A percentile compares a stretch with the other conserved stretches of the same genome.
phyloP scores from a whole-genome alignment of 1,140 invertebrate species.

The Solenopsis fugax region DNA sequence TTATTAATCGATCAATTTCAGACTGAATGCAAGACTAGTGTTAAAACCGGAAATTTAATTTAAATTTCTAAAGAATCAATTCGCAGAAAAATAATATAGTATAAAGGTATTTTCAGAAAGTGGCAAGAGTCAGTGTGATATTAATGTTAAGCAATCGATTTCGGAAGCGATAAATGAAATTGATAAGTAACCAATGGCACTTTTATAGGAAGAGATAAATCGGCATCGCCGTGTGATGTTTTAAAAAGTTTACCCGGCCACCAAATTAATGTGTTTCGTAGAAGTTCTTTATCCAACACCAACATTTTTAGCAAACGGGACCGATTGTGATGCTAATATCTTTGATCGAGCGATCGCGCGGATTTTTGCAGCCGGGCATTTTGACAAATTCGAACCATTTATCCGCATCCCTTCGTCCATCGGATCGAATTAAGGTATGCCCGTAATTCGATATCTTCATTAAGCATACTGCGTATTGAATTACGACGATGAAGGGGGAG shows the following conservation, averaged over 20 bases:
- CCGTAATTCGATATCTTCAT: constrained; percentile 82
- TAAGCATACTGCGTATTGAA: constrained; percentile 74
- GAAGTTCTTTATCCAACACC: neutral
- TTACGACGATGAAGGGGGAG: constrained; percentile 59
- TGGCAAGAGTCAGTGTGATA: neutral
- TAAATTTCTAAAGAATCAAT: constrained; percentile 42
- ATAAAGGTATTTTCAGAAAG: constrained; percentile 1
- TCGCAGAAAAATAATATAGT: neutral
- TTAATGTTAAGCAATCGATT: constrained; percentile 2
- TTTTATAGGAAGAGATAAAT: constrained; percentile 9
- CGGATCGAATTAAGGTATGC: constrained; percentile 77
- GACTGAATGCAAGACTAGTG: neutral
- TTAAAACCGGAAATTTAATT: constrained; percentile 23
- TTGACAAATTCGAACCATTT: constrained; percentile 76
- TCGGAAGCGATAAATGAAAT: neutral
- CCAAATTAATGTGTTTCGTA: neutral
- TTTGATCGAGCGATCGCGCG: neutral
- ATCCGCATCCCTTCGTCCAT: constrained; percentile 75
- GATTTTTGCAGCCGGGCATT: constrained; percentile 11
- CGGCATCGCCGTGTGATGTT: neutral
- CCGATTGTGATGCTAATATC: constrained; percentile 61
- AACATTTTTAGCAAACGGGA: constrained; percentile 17
- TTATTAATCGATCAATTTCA: constrained; percentile 45
- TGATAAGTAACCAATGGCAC: neutral
- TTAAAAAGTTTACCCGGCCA: neutral